Evolutionary conservation across 2,113 vertebrate species (phyloP).

Genomic region (Callospermophilus lateralis): DNA sequence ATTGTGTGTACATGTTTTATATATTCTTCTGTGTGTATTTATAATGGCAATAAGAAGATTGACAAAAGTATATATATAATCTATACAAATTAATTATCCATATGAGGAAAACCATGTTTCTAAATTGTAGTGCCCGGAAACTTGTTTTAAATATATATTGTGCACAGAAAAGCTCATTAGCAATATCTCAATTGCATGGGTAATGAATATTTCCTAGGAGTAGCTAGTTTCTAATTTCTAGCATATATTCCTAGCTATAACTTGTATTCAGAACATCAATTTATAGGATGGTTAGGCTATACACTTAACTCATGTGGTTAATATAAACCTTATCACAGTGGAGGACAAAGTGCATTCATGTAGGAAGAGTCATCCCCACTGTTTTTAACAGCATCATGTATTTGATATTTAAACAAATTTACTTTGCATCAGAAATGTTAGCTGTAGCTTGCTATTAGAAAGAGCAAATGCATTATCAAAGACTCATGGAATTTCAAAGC

Average conservation of each 20-base stretch:
- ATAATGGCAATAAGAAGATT: not conserved
- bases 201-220: not conserved
- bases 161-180: not conserved
- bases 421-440: slow-evolving; percentile 29
- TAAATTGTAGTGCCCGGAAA: slow-evolving; percentile 18
- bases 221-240: not conserved
- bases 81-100: not conserved
- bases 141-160: slow-evolving; percentile 9
- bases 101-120: not conserved
- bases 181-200: not conserved
- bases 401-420: slow-evolving; percentile 47
- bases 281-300: not conserved
- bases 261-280: not conserved
- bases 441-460: not conserved
- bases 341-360: not conserved
- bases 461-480: slow-evolving; percentile 25
- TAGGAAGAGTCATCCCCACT: not conserved
- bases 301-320: not conserved
- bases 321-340: not conserved
- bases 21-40: not conserved
- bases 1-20: not conserved
- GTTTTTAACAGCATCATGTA: not conserved
- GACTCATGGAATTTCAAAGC: not conserved
- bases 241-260: not conserved
- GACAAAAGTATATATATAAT: not conserved